Base-by-base conservation (phyloP, 2,797 vertebrate species). In the Aeoliscus strigatus region DNA sequence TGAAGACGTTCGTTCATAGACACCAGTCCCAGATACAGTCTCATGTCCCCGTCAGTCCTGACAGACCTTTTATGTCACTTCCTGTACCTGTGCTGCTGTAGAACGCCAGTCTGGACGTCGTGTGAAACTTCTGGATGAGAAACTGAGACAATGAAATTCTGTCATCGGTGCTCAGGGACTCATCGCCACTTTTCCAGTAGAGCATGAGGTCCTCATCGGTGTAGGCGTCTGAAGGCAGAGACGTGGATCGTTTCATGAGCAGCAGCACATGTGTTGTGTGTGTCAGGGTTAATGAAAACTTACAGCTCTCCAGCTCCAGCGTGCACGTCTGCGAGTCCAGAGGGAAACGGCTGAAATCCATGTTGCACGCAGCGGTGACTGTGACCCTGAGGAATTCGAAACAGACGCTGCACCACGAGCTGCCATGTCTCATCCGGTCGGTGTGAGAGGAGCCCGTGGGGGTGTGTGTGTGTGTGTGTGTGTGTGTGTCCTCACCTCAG, bases 51-150 rank as follows among this genome's bases (percentile, higher is more conserved):
- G n/a, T n/a, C n/a, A n/a, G n/a, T n/a, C n/a, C n/a, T n/a, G n/a
- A n/a, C n/a, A n/a, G n/a, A n/a, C n/a, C n/a, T n/a, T n/a, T n/a
- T n/a, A n/a, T n/a, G n/a, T n/a, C n/a, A n/a, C n/a, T n/a, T n/a
- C n/a, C n/a, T n/a, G n/a, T 39, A 97, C 96, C 96, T 1, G 96
- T 98, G 78, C 95, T 98, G 75, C 95, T 98, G 78, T 98, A 98
- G 88, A 97, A 98, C 57, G 95, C 95, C 63, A 98, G 81, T 53
- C 93, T 93, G 7, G 96, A 96, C 9, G 94, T 96, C 31, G 96
- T 97, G 60, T 96, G 94, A 76, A 99, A 96, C 75, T 96, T 96
- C 79, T 98, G 95, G 74, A 99, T 98, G 77, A 96, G 89, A 77
- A 99, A 98, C 82, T 97, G 95, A 40, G 96, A 99, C 60, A 98